These are phyloP conservation scores for Tenthredo amoena DNA, from an alignment of 2,888 invertebrate genomes.

Conservation along the genomic window DNA sequence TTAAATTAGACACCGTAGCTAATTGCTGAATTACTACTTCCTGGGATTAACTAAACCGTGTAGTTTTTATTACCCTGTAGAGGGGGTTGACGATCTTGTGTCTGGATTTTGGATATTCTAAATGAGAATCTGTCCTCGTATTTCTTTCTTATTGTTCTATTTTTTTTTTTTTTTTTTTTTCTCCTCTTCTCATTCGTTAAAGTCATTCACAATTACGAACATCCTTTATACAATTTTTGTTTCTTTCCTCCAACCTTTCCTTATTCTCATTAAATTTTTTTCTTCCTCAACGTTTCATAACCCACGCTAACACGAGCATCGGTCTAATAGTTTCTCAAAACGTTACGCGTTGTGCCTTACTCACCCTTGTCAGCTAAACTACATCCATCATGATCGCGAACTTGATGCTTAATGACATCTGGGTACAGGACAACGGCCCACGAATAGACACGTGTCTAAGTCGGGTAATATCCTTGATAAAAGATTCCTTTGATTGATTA, in stretches of 20 bases:
- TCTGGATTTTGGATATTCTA: constrained; percentile 4
- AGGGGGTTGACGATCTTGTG: background rate
- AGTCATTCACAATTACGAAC: background rate
- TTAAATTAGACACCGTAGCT: constrained; percentile 61
- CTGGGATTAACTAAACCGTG: constrained; percentile 44
- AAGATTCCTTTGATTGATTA: constrained; percentile 47
- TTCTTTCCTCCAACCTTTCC: background rate
- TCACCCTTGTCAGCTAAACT: constrained; percentile 17
- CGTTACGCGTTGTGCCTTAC: background rate
- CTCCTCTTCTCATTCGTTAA: background rate
- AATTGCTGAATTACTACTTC: constrained; percentile 47
- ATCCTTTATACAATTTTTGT: background rate
- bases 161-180: background rate
- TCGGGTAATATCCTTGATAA: constrained; percentile 39
- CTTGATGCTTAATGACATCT: constrained; percentile 41
- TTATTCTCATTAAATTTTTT: background rate
- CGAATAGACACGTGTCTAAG: constrained; percentile 34
- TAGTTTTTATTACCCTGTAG: background rate
- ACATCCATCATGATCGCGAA: constrained; percentile 48
- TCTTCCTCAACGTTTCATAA: background rate
- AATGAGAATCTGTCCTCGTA: background rate
- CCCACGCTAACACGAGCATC: background rate
- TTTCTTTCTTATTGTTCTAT: background rate
- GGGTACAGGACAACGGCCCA: background rate
- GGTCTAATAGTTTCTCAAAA: background rate